Base-by-base conservation (phyloP, 2,888 invertebrate species). In the Xestia xanthographa region DNA sequence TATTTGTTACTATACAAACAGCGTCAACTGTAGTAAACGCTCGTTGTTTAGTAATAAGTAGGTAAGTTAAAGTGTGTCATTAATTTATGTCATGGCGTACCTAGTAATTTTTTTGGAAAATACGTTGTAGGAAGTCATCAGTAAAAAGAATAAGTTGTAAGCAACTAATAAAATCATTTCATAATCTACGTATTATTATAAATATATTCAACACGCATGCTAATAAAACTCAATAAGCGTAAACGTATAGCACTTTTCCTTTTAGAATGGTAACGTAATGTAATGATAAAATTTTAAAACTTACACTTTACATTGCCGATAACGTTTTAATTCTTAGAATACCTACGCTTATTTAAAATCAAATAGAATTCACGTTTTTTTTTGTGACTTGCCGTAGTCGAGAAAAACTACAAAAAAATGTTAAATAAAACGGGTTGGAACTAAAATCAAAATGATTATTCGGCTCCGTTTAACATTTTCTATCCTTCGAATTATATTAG, bases 161-260 rank as follows among this genome's bases (percentile, higher is more conserved):
- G 38, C 22, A 26, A 38, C 50, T 26, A 34, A 43, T 43, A 45
- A 29, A 17, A n/a, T 17, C 4, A 22, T 41, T 48, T 50, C 22
- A 26, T 63, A 45, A 80, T 63, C 12, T 34, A 48, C 48, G 53
- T 22, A 22, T 12, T 77, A 38, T 14, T 26, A 34, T 6, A 26
- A 22, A 71, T 14, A 72, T 80, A 63, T 63, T 12, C n/a, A 53
- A 45, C 77, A 63, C 45, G 73, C 63, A 80, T 20, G 73, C 41
- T 26, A 63, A 75, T 79, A 79, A 81, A 79, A 82, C 56, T 75
- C 56, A 68, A 56, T 34, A 65, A 26, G 75, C 82, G 66, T 81
- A 67, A 63, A 79, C 9, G 62, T 8, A n/a, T n/a, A 66, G n/a
- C 50, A 9, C 6, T 56, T 67, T 81, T 63, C 48, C 41, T 72